Conservation (phyloP, 2,888 invertebrate species). For the Drosophila siamana region DNA sequence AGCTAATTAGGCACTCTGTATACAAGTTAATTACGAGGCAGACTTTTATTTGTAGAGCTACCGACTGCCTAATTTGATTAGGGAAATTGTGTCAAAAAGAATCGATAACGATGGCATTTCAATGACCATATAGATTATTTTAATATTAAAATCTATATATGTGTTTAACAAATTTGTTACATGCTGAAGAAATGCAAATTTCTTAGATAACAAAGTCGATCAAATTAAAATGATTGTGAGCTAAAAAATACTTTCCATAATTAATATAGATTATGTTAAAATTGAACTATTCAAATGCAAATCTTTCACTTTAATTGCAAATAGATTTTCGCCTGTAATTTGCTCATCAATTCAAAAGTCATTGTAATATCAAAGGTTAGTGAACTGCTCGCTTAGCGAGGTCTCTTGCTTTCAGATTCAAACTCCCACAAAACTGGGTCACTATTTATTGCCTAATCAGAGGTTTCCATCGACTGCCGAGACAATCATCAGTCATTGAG, state of each 20-base stretch:
- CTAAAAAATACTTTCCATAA: too few relatives aligned
- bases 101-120: neutral
- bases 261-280: too few relatives aligned
- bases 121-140: neutral
- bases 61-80: neutral
- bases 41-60: neutral
- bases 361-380: neutral
- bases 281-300: neutral
- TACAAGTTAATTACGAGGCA: neutral
- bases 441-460: slow-evolving; percentile 41
- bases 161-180: too few relatives aligned
- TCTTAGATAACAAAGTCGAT: too few relatives aligned
- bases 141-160: neutral
- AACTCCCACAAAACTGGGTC: slow-evolving; percentile 18
- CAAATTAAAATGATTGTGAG: too few relatives aligned
- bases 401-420: slow-evolving; percentile 7
- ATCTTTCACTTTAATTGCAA: neutral
- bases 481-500: slow-evolving; percentile 24
- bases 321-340: neutral
- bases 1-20: slow-evolving; percentile 1
- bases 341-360: neutral
- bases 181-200: too few relatives aligned
- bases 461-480: slow-evolving; percentile 29
- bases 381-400: neutral
- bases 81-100: neutral